phyloP scores from a whole-genome alignment of 2,888 invertebrate genomes.

The Drosophila demipolita region DNA sequence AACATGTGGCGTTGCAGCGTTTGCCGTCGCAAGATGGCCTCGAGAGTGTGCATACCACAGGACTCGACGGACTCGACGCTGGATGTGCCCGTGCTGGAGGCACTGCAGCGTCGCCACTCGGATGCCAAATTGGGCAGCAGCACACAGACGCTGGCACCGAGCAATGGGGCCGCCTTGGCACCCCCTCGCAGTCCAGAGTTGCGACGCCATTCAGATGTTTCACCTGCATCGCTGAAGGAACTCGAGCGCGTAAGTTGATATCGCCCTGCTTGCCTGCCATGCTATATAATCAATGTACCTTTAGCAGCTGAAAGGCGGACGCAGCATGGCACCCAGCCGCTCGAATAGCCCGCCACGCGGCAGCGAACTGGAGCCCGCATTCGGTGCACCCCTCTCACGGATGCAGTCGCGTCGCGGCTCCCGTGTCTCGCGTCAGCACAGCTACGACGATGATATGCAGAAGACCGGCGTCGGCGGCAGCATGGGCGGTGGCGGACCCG shows the following conservation, averaged over 20 bases:
- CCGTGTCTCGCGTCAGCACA: constrained; percentile 90
- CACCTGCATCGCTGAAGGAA: constrained; percentile 94
- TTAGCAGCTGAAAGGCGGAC: constrained; percentile 88
- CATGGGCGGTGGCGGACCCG: constrained; percentile 66
- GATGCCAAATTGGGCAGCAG: constrained; percentile 89
- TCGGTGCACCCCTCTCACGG: constrained; percentile 83
- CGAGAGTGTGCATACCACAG: constrained; percentile 90
- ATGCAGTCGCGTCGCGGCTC: constrained; percentile 87
- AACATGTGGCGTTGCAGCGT: constrained; percentile 95
- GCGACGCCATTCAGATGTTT: constrained; percentile 93
- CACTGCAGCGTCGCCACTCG: constrained; percentile 92
- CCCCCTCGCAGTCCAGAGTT: constrained; percentile 94
- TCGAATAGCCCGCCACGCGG: constrained; percentile 87
- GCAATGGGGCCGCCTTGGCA: constrained; percentile 88
- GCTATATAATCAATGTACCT: constrained; percentile 21
- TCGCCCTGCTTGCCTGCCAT: background rate
- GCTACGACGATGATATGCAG: constrained; percentile 92
- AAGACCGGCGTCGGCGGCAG: constrained; percentile 73
- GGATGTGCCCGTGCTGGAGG: constrained; percentile 92
- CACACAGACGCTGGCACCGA: constrained; percentile 85
- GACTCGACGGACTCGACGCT: constrained; percentile 94
- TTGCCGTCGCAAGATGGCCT: constrained; percentile 93
- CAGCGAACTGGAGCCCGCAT: constrained; percentile 81
- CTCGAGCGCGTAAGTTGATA: constrained; percentile 91
- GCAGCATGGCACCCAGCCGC: constrained; percentile 88